phyloP scores from a whole-genome alignment of 2,888 invertebrate species.

The Luperina testacea region DNA sequence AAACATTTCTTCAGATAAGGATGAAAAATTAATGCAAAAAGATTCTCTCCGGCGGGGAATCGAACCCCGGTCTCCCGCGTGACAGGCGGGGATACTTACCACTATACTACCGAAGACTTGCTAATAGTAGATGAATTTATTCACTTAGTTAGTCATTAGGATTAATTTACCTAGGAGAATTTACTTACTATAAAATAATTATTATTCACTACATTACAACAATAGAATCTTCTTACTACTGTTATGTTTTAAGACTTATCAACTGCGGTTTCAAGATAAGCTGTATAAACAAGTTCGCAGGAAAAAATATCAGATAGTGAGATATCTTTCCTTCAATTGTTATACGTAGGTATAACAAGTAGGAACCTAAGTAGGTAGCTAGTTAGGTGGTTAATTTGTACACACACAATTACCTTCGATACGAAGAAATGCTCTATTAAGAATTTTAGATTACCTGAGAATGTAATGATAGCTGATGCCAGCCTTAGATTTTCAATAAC shows the following conservation, averaged over 20 bases:
- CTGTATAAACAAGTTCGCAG: neutral
- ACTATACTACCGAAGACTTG: constrained; percentile 90
- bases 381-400: neutral
- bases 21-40: constrained; percentile 63
- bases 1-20: neutral
- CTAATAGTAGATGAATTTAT: fast-evolving
- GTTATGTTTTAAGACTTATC: neutral
- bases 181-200: too few relatives aligned
- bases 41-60: constrained; percentile 88
- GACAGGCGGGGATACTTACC: constrained; percentile 91
- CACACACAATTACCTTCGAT: neutral
- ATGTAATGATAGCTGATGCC: neutral
- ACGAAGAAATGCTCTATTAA: neutral
- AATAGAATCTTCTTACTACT: neutral
- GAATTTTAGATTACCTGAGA: neutral
- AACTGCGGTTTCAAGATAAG: neutral
- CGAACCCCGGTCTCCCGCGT: constrained; percentile 91
- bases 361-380: too few relatives aligned
- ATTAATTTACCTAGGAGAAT: too few relatives aligned
- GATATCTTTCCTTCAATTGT: neutral
- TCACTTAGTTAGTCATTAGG: too few relatives aligned
- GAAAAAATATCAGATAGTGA: constrained; percentile 3
- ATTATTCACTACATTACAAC: neutral
- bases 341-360: neutral
- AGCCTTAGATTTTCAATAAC: neutral